Evolutionary conservation across 2,113 vertebrate species (phyloP), one percentile per base, ranked within the genome.

Genomic region (Tyto alba): DNA sequence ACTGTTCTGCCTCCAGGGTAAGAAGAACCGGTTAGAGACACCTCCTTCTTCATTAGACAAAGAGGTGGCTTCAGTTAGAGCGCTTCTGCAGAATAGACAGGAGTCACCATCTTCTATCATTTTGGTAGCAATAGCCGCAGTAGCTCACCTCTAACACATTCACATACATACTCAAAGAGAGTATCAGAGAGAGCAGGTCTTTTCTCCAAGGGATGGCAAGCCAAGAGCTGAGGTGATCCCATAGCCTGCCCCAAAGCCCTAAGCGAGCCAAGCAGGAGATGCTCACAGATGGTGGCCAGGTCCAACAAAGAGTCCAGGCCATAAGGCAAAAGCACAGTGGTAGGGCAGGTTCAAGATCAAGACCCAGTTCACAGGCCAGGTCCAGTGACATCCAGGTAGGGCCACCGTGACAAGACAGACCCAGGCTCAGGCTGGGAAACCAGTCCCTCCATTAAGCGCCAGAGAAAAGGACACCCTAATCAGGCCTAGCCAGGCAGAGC

Each of bases 371-470:
- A 30, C 12, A 8, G 23, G 14, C 40, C 43, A 67, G 20, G 12
- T 47, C 40, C 69, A 56, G 12, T 15, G 21, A 48, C 5, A 8
- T 26, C 29, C 47, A 52, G 7, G 9, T 13, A 55, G 22, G 41
- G 11, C 22, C 9, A 21, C 5, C 17, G 14, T 29, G 13, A 29
- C 14, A 25, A 72, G 56, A 53, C 8, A 69, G 21, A 66, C 15
- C 4, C 41, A 82, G 48, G 5, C 22, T 91, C 29, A 40, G 43
- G 14, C 29, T 89, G 8, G 7, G 11, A 85, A 81, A 73, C 20
- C 18, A 55, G 18, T 47, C 47, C 32, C n/a, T 3, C 1, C 19
- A 4, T 1, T 1, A 11, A 67, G 6, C 26, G 75, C 16, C 18
- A 63, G 66, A 67, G 29, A 30, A 81, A 63, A 63, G 12, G 2